Evolutionary conservation across 2,113 vertebrate genomes (phyloP), one percentile per base, ranked within the genome.

Genomic region (Lathamus discolor): DNA sequence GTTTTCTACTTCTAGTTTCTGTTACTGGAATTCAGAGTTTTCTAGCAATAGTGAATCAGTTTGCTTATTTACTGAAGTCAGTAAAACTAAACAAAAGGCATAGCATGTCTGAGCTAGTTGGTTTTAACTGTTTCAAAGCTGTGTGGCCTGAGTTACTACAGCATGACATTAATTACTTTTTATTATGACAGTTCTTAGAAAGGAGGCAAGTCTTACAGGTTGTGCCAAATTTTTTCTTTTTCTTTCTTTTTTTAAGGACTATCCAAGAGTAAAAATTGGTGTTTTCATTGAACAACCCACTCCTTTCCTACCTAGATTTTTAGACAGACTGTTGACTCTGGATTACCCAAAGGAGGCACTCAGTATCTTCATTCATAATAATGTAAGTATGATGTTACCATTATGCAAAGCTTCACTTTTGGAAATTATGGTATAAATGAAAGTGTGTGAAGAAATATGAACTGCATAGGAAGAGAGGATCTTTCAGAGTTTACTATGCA

Each of bases 231-330:
- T 3, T 23, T n/a, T 15, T 35, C 13, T 33, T 57, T 54, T 29
- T 87, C 67, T 92, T 73, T 97, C 97, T 91, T 68, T 93, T 77
- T 98, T 93, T 73, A 97, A 99, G 99, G 98, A 98, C 55, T 98
- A 97, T 97, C 99, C 99, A 61, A 98, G 96, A 69, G 98, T 99
- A 95, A 97, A 98, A 95, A 97, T 99, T 76, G 99, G 98, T 68
- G 95, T 99, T 93, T 99, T 99, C 97, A 99, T 99, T 86, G 99
- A 99, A 97, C 99, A 99, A 98, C 99, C 99, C 64, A 99, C 99
- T n/a, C 99, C 99, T 66, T 99, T 99, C 91, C 98, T 99, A 67
- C 96, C 99, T n/a, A 99, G 99, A 94, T 99, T 99, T 98, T 98
- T 99, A 95, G 98, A 99, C 83, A 96, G 97, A 69, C 88, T 99